Conservation (phyloP, 2,797 vertebrate species). For the Lagorchestes hirsutus region DNA sequence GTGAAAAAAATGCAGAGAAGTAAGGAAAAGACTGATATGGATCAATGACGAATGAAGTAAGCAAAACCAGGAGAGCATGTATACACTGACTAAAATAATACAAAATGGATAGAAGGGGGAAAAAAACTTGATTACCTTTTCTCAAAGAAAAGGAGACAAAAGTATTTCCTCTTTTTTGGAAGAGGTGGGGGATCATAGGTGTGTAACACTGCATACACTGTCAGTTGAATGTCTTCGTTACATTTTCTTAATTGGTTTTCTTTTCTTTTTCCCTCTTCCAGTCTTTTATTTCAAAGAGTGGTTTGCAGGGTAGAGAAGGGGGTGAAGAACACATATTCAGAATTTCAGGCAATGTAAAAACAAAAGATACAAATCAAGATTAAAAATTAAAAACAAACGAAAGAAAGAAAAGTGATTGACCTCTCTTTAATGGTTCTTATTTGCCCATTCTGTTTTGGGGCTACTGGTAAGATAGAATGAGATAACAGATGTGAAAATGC, state of each 20-base stretch:
- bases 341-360: neutral
- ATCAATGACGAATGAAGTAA: neutral
- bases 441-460: neutral
- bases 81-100: neutral
- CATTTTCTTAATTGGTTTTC: neutral
- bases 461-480: neutral
- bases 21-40: neutral
- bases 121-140: neutral
- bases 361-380: neutral
- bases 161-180: neutral
- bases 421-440: neutral
- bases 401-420: neutral
- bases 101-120: neutral
- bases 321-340: neutral
- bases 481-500: neutral
- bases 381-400: neutral
- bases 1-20: neutral
- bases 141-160: neutral
- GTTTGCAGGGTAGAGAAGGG: neutral
- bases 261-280: neutral
- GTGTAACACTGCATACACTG: neutral
- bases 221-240: neutral
- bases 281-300: neutral
- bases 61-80: neutral
- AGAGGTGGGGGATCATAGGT: neutral